Base-by-base conservation (phyloP, 2,113 vertebrate species). In the Thalassoma bifasciatum region DNA sequence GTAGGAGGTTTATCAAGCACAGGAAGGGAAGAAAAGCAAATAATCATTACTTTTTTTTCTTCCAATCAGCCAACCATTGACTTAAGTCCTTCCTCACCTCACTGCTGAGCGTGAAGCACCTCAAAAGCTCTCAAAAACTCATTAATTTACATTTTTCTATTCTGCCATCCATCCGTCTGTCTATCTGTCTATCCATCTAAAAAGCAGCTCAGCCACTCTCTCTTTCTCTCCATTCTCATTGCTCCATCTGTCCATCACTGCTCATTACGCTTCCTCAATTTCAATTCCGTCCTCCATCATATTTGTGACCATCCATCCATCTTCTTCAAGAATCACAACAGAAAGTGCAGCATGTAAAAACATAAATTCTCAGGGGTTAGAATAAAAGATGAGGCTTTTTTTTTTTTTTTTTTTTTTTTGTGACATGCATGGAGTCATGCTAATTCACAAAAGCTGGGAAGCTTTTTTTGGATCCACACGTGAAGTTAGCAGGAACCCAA, bases 201-300 rank as follows among this genome's bases (percentile, higher is more conserved):
- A 85, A 79, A 79, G 61, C 71, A 59, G 67, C 54, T 60, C 76
- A 66, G 72, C 63, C 21, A 67, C 70, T 50, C 71, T n/a, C n/a
- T n/a, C 34, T 47, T 17, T 49, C 46, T 19, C 51, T 73, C 78
- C 60, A 77, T 72, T 30, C 75, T 65, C 54, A 63, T 71, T 40
- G 42, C 73, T 78, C 72, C 72, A 83, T 86, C 69, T 84, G 88
- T 91, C 89, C 73, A 89, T 91, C 89, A 89, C 73, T 61, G 77
- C 79, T 87, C 81, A 88, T 90, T 87, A 87, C 56, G 53, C 60
- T 62, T 50, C 49, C 67, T 14, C 3, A 54, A 30, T 81, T 77
- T 84, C 76, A 73, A 80, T 59, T 87, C 79, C 46, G 64, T 57
- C 62, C 67, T 68, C 79, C 69, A 60, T 82, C 84, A 81, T 79